Evolutionary conservation across 2,113 vertebrate species (phyloP), one percentile per base, ranked within the genome.

Genomic region (Kryptolebias marmoratus): DNA sequence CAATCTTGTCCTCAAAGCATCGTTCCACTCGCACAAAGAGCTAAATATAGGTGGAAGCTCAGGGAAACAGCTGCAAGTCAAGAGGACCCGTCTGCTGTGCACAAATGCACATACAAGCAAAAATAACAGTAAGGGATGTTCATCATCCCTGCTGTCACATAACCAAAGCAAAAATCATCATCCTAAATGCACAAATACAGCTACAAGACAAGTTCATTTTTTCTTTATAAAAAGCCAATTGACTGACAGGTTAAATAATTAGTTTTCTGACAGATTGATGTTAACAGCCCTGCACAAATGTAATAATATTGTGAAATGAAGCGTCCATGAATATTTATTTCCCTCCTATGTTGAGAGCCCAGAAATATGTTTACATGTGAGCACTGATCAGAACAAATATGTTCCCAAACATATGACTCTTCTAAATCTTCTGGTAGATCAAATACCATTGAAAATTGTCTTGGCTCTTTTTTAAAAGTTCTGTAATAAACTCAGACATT

Each of bases 31-130:
- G 84, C 77, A 88, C 75, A 76, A 89, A 72, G 68, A 68, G 72
- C 90, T 91, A 91, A 86, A 91, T 84, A 90, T 92, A 93, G 86
- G 80, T 64, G 61, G 83, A 75, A 68, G 77, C 83, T 79, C 66
- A 67, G 58, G 54, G 74, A 81, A 88, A 87, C 84, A 89, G 88
- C 83, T 84, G 88, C 77, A 80, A 80, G 85, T 87, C 85, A 73
- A 75, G 69, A 82, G 85, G 16, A 83, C 58, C 54, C 50, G 73
- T 73, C 63, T 48, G 73, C 61, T 64, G 7, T 12, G 57, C 57
- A 77, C 71, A 76, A 18, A 71, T 50, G 74, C 45, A 63, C 45
- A 75, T 68, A 80, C 65, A 44, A 44, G 31, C 73, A 64, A 54
- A 61, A 70, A 77, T 70, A 77, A 55, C 30, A 63, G 66, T 56